phyloP scores from a whole-genome alignment of 2,888 invertebrate species.

The Strigamia transsilvanica region DNA sequence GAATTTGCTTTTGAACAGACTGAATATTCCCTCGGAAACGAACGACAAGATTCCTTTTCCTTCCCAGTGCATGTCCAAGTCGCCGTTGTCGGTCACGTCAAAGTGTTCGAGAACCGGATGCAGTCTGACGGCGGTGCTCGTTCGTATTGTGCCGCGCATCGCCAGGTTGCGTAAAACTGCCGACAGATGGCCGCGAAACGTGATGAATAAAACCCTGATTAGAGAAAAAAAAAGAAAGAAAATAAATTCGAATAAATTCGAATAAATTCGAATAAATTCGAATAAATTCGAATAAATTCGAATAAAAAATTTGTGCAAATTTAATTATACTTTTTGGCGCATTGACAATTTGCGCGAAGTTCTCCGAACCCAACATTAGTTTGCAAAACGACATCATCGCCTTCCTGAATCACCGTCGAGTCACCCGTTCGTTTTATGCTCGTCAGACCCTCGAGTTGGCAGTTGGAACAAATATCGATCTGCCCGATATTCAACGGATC shows the following conservation, averaged over 20 bases:
- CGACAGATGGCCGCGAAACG: neutral
- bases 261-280: no score
- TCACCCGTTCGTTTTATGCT: conserved; percentile 30
- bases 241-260: no score
- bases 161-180: neutral
- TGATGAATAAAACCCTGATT: conserved; percentile 28
- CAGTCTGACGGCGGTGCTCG: neutral
- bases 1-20: conserved; percentile 26
- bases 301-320: neutral
- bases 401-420: conserved; percentile 5
- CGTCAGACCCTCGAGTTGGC: conserved; percentile 10
- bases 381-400: conserved; percentile 36
- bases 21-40: conserved; percentile 28
- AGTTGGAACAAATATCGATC: conserved; percentile 7
- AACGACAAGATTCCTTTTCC: conserved; percentile 37
- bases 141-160: conserved; percentile 11
- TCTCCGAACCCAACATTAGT: conserved; percentile 37
- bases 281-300: neutral
- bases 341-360: neutral
- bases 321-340: conserved; percentile 17
- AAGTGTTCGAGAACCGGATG: conserved; percentile 28
- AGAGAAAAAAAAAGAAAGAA: neutral
- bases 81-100: conserved; percentile 40
- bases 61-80: conserved; percentile 50
- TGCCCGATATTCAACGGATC: conserved; percentile 12